Percentiles rank a stretch among this genome's conserved stretches.
Evolutionary conservation across 2,888 invertebrate species (phyloP).

Genomic region (Nymphalis polychloros): DNA sequence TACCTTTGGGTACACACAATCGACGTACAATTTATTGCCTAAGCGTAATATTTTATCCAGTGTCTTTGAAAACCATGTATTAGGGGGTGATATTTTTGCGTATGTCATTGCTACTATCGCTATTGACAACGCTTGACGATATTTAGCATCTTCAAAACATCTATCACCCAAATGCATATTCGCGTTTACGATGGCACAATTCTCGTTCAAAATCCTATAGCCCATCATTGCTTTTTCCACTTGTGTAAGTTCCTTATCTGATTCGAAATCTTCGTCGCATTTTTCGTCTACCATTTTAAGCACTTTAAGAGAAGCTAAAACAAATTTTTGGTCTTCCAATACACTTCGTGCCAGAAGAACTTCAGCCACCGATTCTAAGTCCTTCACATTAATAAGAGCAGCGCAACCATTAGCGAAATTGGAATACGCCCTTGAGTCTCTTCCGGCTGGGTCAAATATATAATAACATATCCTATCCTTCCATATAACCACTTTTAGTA

Average conservation of each 20-base stretch:
- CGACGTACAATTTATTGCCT: constrained; percentile 82
- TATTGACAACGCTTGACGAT: constrained; percentile 83
- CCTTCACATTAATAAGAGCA: constrained; percentile 80
- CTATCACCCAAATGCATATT: constrained; percentile 82
- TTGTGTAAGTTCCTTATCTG: constrained; percentile 71
- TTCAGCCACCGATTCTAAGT: constrained; percentile 73
- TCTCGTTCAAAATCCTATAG: constrained; percentile 78
- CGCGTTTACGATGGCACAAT: constrained; percentile 81
- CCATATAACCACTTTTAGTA: constrained; percentile 80
- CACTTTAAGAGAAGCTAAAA: constrained; percentile 73
- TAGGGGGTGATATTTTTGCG: constrained; percentile 84
- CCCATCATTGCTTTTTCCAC: constrained; percentile 79
- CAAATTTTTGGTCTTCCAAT: constrained; percentile 75
- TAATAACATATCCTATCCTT: constrained; percentile 82
- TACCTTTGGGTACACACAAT: constrained; percentile 74
- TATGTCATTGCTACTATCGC: constrained; percentile 83
- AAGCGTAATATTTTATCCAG: constrained; percentile 82
- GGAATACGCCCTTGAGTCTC: constrained; percentile 76
- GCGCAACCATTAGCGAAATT: constrained; percentile 78
- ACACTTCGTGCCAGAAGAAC: constrained; percentile 74
- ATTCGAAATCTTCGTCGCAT: constrained; percentile 73
- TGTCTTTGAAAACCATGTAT: constrained; percentile 81
- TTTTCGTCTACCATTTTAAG: constrained; percentile 70
- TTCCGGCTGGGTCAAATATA: constrained; percentile 84
- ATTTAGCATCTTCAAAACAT: constrained; percentile 81